Evolutionary conservation across 1,140 invertebrate genomes (phyloP).

Genomic region (Brachionus rotundiformis): DNA sequence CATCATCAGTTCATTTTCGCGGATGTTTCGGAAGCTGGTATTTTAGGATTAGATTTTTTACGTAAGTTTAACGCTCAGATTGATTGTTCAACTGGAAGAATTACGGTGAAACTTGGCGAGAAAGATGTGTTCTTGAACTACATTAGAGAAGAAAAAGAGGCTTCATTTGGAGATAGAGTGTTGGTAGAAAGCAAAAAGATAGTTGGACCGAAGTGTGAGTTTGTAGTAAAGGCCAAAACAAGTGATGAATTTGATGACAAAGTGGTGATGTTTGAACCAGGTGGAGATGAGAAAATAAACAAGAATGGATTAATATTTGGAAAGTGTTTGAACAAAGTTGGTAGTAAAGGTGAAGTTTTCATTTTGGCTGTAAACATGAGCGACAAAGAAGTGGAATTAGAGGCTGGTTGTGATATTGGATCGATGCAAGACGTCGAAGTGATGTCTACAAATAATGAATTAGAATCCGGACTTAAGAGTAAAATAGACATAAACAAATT

Average conservation of each 20-base stretch:
- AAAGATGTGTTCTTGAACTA: conserved; percentile 1
- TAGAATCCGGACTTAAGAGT: neutral
- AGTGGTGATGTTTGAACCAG: conserved; percentile 1
- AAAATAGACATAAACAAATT: conserved; percentile 8
- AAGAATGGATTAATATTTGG: conserved; percentile 1
- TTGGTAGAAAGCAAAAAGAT: neutral
- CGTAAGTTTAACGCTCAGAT: neutral
- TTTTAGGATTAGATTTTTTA: conserved; percentile 36
- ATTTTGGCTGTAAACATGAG: neutral
- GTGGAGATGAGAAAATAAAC: conserved; percentile 3
- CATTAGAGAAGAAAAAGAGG: neutral
- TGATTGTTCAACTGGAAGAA: neutral
- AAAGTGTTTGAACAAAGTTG: neutral
- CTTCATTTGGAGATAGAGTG: neutral
- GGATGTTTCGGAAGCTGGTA: conserved; percentile 10
- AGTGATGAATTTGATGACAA: neutral
- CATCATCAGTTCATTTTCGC: conserved; percentile 23
- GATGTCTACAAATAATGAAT: neutral
- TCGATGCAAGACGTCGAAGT: neutral
- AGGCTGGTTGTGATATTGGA: neutral
- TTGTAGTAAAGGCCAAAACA: neutral
- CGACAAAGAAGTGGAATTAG: neutral
- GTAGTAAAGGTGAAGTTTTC: conserved; percentile 8
- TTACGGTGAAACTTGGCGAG: neutral
- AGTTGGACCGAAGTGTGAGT: neutral